A percentile compares a stretch with the other conserved stretches of the same genome.
Conservation (phyloP, 2,113 vertebrate species). For the Furnarius figulus region DNA sequence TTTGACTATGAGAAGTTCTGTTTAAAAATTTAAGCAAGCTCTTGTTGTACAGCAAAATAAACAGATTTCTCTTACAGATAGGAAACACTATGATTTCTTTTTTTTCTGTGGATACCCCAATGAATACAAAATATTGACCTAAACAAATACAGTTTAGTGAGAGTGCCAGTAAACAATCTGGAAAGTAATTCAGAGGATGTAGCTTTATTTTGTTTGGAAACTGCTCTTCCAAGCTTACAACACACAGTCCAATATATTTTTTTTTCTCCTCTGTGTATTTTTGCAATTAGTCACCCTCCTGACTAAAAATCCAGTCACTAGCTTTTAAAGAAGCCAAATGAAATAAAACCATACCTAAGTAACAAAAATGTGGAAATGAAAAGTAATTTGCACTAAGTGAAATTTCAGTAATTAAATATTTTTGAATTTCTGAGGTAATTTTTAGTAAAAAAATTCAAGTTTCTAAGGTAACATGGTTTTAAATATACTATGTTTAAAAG, state of each 20-base stretch:
- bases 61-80: constrained; percentile 23
- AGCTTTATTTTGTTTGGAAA: constrained; percentile 20
- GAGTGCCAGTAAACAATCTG: constrained; percentile 13
- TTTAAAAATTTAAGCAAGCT: constrained; percentile 37
- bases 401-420: background rate
- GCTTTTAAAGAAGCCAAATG: background rate
- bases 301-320: background rate
- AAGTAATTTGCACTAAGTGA: background rate
- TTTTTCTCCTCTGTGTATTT: background rate
- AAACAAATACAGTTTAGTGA: constrained; percentile 4
- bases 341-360: background rate
- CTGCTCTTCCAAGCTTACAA: background rate
- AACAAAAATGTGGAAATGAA: background rate
- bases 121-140: constrained; percentile 39
- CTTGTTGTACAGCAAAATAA: constrained; percentile 17
- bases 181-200: background rate
- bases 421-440: background rate
- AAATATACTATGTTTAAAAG: background rate
- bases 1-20: background rate
- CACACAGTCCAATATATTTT: background rate
- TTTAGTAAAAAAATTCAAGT: background rate
- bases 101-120: background rate
- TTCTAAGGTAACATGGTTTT: background rate
- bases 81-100: background rate
- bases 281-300: background rate